phyloP scores from a whole-genome alignment of 2,113 vertebrate species.

The Sylvicapra grimmia region DNA sequence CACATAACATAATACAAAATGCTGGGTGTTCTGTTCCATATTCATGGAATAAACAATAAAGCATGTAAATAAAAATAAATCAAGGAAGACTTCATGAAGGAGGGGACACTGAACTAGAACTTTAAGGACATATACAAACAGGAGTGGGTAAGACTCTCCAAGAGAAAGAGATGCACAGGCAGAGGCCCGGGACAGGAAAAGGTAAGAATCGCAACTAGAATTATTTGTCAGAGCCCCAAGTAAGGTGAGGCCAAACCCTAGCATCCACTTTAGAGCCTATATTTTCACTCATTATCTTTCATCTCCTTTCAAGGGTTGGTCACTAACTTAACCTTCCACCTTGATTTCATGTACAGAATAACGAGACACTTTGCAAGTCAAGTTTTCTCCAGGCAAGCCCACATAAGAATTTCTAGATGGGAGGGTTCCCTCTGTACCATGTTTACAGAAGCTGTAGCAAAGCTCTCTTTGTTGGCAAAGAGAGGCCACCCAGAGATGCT shows the following conservation, averaged over 20 bases:
- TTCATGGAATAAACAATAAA: background rate
- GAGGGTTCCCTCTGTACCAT: background rate
- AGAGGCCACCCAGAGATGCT: background rate
- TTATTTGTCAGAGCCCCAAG: background rate
- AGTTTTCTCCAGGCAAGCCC: background rate
- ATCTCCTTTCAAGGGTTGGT: background rate
- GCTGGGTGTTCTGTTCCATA: accelerated
- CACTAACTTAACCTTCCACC: background rate
- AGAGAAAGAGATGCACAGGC: background rate
- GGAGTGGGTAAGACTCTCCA: background rate
- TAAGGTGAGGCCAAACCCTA: background rate
- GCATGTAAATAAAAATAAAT: background rate
- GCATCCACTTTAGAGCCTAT: background rate
- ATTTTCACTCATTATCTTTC: background rate
- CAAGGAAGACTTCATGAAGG: background rate
- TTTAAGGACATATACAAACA: background rate
- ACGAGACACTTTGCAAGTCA: background rate
- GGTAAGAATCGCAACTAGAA: background rate
- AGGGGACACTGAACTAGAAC: background rate
- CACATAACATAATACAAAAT: background rate
- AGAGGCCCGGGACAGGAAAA: background rate
- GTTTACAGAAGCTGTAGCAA: background rate
- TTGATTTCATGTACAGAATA: background rate
- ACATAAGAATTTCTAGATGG: background rate
- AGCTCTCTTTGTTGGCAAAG: background rate